Percentiles rank a stretch among this genome's conserved stretches.
Evolutionary conservation across 2,797 vertebrate genomes (phyloP).

Genomic region (Decapterus maruadsi): DNA sequence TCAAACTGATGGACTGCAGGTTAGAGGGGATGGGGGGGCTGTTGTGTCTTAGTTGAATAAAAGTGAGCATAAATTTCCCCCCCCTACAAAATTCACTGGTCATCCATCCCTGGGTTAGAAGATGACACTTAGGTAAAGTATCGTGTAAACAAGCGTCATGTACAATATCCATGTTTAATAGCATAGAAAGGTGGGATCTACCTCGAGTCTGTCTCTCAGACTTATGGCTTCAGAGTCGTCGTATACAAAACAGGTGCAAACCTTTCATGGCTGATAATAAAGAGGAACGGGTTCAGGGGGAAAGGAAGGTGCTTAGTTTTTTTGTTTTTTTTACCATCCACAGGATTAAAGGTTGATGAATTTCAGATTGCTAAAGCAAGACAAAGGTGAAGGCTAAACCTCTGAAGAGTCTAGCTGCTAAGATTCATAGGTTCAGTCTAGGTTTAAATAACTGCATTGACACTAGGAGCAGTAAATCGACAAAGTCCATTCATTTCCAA

Average conservation of each 20-base stretch:
- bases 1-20: slow-evolving; percentile 36
- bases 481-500: background rate
- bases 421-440: slow-evolving; percentile 8
- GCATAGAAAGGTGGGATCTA: slow-evolving; percentile 47
- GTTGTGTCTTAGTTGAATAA: slow-evolving; percentile 19
- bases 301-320: slow-evolving; percentile 6
- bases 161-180: slow-evolving; percentile 28
- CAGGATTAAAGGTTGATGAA: slow-evolving; percentile 7
- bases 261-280: slow-evolving; percentile 36
- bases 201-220: slow-evolving; percentile 47
- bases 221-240: slow-evolving; percentile 72
- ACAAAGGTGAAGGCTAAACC: slow-evolving; percentile 29
- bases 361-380: slow-evolving; percentile 27
- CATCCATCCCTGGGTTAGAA: slow-evolving; percentile 67
- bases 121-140: slow-evolving; percentile 58
- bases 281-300: background rate
- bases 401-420: background rate
- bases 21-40: slow-evolving; percentile 14
- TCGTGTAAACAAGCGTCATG: slow-evolving; percentile 68
- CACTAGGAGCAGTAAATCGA: slow-evolving; percentile 17
- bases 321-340: slow-evolving; percentile 12
- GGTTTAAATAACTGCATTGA: slow-evolving; percentile 14
- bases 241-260: slow-evolving; percentile 34
- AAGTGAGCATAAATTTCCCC: slow-evolving; percentile 12
- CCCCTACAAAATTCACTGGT: slow-evolving; percentile 22